phyloP scores from a whole-genome alignment of 2,113 vertebrate genomes.

The Dicrurus megarhynchus region DNA sequence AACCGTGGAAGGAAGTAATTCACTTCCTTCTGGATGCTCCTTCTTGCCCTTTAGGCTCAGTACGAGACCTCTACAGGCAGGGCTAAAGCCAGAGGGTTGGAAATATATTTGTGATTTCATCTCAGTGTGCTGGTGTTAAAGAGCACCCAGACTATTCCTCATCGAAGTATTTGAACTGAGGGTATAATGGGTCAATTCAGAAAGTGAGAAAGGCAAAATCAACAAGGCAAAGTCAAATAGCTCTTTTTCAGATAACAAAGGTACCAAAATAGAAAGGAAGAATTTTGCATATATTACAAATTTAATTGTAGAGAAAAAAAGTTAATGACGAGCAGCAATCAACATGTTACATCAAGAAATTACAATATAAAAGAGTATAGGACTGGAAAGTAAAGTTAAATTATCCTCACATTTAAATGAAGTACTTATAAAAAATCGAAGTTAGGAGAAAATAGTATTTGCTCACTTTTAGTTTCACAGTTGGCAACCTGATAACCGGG shows the following conservation, averaged over 20 bases:
- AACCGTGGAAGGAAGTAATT: neutral
- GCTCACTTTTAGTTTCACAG: neutral
- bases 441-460: neutral
- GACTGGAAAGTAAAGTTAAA: neutral
- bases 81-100: neutral
- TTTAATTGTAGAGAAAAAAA: neutral
- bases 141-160: neutral
- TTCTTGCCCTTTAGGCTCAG: neutral
- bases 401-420: neutral
- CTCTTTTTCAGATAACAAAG: neutral
- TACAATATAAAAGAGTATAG: neutral
- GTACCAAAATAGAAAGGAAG: neutral
- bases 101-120: neutral
- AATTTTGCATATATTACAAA: neutral
- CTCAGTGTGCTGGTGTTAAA: neutral
- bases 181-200: neutral
- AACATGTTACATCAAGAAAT: neutral
- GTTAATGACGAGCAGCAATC: neutral
- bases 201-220: neutral
- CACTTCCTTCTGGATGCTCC: constrained; percentile 11
- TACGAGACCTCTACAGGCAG: neutral
- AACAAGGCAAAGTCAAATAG: neutral
- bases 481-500: neutral
- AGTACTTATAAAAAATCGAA: neutral
- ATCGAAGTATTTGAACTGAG: accelerated